phyloP scores from a whole-genome alignment of 2,797 vertebrate genomes.

The Pteropus rufus region DNA sequence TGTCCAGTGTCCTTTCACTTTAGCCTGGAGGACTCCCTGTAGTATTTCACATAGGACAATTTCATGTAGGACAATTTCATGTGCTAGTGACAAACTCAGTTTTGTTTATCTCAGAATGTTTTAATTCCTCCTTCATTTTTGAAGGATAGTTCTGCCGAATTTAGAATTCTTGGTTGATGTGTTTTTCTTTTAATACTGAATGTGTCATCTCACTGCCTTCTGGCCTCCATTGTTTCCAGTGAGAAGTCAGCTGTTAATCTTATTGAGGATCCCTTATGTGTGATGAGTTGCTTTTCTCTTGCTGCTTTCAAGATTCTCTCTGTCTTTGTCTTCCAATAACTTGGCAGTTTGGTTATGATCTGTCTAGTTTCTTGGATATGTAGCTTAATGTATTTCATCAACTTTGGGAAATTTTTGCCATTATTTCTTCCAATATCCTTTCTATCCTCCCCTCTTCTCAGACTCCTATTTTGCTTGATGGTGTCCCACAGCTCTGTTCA shows the following conservation, averaged over 20 bases:
- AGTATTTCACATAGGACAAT: background rate
- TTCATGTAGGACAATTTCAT: background rate
- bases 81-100: background rate
- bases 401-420: background rate
- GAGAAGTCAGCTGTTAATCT: background rate
- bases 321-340: background rate
- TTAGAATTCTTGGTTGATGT: background rate
- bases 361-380: background rate
- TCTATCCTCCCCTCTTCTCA: background rate
- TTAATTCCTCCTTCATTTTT: background rate
- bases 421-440: background rate
- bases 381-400: background rate
- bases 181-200: background rate
- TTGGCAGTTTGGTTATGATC: background rate
- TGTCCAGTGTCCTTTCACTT: background rate
- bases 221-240: background rate
- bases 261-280: background rate
- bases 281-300: background rate
- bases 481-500: background rate
- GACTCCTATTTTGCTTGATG: background rate
- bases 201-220: background rate
- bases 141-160: background rate
- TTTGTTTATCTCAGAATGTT: background rate
- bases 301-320: background rate
- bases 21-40: background rate